These are phyloP conservation scores for Syrphus vitripennis DNA, from an alignment of 2,888 invertebrate genomes.

Conservation along the genomic window DNA sequence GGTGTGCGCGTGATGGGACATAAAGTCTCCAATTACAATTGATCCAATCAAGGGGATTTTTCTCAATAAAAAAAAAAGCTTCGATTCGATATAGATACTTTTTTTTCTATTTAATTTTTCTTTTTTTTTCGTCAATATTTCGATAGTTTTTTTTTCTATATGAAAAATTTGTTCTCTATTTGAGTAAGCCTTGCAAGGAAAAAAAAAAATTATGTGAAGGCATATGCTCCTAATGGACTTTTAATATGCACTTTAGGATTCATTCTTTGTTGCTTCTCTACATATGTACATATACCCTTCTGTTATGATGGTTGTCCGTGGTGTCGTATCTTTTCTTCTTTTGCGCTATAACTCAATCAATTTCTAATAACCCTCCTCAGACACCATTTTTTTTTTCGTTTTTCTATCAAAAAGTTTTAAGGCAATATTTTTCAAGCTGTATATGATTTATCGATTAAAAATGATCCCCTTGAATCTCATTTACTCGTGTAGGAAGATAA, in stretches of 20 bases:
- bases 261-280: background rate
- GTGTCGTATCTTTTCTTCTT: background rate
- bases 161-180: background rate
- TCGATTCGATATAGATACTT: background rate
- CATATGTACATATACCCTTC: too few species aligned
- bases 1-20: background rate
- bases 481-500: too few species aligned
- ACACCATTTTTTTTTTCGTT: background rate
- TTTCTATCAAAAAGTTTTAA: background rate
- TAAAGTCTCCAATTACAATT: slow-evolving; percentile 65
- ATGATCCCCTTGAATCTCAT: slow-evolving; percentile 12
- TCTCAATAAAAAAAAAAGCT: background rate
- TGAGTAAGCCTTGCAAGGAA: background rate
- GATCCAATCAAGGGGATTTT: slow-evolving; percentile 68
- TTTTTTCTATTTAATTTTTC: background rate
- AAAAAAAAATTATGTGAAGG: slow-evolving; percentile 25
- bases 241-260: slow-evolving; percentile 61
- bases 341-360: slow-evolving; percentile 50
- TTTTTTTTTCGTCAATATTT: background rate
- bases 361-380: slow-evolving; percentile 29
- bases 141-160: background rate
- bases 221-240: slow-evolving; percentile 55
- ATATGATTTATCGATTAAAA: slow-evolving; percentile 49
- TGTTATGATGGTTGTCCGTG: too few species aligned
- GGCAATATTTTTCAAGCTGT: slow-evolving; percentile 21